phyloP scores from a whole-genome alignment of 2,113 vertebrate genomes.

The Bos javanicus region DNA sequence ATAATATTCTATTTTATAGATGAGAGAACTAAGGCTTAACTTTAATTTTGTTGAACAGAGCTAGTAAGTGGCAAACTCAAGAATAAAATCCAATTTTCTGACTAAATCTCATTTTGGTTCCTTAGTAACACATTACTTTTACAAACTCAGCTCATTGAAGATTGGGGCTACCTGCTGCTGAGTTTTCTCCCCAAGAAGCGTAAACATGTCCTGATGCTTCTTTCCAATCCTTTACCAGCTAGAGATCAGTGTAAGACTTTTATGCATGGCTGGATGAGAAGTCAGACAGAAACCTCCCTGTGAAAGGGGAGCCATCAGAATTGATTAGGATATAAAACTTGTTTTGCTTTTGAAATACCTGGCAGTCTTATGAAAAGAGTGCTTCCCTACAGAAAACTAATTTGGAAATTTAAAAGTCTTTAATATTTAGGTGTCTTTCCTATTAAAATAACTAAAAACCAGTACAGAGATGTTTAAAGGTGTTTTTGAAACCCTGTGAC shows the following conservation, averaged over 20 bases:
- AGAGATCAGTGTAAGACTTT: background rate
- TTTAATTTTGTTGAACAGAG: background rate
- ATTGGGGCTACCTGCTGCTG: background rate
- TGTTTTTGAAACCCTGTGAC: background rate
- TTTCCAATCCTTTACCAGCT: background rate
- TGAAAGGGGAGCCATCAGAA: background rate
- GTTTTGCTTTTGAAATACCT: conserved; percentile 37
- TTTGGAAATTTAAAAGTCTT: background rate
- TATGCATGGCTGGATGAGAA: background rate
- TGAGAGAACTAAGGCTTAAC: background rate
- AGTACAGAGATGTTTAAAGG: background rate
- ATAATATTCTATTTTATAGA: background rate
- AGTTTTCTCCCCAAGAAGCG: background rate
- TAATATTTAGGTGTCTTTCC: conserved; percentile 29
- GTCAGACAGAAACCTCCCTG: background rate
- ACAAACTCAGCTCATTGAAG: background rate
- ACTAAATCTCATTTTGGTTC: background rate
- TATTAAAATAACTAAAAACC: conserved; percentile 13
- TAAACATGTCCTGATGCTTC: background rate
- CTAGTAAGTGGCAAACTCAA: background rate
- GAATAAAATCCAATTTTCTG: background rate
- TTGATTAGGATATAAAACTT: background rate
- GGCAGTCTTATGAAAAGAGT: background rate
- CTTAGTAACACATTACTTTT: background rate
- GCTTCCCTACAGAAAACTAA: background rate